A percentile compares a stretch with the other conserved stretches of the same genome.
phyloP scores from a whole-genome alignment of 2,888 invertebrate genomes.

The Melangyna quadrimaculata region DNA sequence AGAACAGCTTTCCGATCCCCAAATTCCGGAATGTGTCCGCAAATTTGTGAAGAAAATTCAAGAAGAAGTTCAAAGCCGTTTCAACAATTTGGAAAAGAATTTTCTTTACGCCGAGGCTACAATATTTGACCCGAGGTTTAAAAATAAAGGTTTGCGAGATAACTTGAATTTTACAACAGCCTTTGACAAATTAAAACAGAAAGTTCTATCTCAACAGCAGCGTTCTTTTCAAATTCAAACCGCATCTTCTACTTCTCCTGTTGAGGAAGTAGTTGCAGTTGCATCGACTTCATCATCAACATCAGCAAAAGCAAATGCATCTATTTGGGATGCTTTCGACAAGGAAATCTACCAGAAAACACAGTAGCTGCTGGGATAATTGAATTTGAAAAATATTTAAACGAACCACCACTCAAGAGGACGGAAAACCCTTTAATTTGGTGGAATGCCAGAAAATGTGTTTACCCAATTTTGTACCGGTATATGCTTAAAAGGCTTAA shows the following conservation, averaged over 20 bases:
- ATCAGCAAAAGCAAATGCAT: not conserved
- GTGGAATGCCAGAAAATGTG: slow-evolving; percentile 1
- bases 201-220: not conserved
- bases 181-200: not conserved
- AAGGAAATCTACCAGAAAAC: not conserved
- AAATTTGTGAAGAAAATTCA: not conserved
- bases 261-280: not conserved
- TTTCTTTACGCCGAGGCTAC: not conserved
- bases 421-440: not conserved
- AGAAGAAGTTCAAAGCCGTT: not conserved
- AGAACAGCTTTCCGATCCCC: not conserved
- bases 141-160: not conserved
- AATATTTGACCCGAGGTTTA: not conserved
- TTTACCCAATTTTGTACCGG: not conserved
- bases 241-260: not conserved
- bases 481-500: not conserved
- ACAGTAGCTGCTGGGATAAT: not conserved
- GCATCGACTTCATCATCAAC: not conserved
- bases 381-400: not conserved
- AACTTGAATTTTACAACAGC: not conserved
- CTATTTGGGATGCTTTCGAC: not conserved
- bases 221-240: too few species aligned
- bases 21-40: too few species aligned
- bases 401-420: not conserved
- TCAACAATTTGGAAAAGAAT: too few species aligned